Evolutionary conservation across 2,888 invertebrate species (phyloP).

Genomic region (Netelia melanura): DNA sequence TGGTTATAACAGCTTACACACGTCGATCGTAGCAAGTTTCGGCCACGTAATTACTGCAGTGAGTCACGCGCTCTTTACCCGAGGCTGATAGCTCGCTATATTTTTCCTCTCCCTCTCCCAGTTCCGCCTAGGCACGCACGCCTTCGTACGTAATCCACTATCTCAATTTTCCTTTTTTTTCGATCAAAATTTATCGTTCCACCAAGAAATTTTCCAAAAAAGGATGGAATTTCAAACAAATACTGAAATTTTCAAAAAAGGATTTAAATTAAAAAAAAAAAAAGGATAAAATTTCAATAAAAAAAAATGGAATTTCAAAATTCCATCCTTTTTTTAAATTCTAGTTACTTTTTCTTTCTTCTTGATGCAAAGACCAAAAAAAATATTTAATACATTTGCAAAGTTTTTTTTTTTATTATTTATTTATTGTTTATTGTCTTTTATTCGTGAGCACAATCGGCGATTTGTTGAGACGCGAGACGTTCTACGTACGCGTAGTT

Average conservation of each 20-base stretch:
- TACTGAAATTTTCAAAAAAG: too few relatives aligned
- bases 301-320: too few relatives aligned
- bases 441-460: neutral
- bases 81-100: slow-evolving; percentile 35
- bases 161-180: neutral
- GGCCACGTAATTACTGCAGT: slow-evolving; percentile 65
- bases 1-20: slow-evolving; percentile 34
- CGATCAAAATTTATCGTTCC: too few relatives aligned
- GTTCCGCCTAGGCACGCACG: neutral
- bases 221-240: too few relatives aligned
- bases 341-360: too few relatives aligned
- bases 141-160: neutral
- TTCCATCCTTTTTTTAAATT: too few relatives aligned
- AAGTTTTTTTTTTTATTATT: neutral
- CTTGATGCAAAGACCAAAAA: too few relatives aligned
- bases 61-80: slow-evolving; percentile 63
- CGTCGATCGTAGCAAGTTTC: slow-evolving; percentile 57
- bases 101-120: neutral
- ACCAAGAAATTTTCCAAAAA: too few relatives aligned
- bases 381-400: too few relatives aligned
- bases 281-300: too few relatives aligned
- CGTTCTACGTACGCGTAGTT: neutral
- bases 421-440: neutral
- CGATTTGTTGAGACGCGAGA: neutral
- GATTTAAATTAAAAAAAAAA: too few relatives aligned